A percentile compares a stretch with the other conserved stretches of the same genome.
Conservation (phyloP, 1,140 invertebrate species). For the Ganaspis sp. region DNA sequence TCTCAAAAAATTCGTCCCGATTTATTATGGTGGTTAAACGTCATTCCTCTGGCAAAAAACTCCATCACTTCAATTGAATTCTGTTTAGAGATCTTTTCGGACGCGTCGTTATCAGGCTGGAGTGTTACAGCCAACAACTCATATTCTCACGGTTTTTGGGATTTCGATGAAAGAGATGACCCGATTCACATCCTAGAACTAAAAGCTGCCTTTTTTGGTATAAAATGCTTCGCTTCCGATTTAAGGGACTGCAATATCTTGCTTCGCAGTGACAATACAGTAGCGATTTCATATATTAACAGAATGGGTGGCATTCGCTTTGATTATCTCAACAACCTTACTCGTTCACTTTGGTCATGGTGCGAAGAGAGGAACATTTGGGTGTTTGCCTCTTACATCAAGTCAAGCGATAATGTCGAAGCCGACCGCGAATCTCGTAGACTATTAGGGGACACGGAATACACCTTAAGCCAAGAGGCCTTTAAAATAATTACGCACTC, state of each 20-base stretch:
- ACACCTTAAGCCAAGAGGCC: not conserved
- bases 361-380: not conserved
- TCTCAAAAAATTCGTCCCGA: not conserved
- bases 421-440: not conserved
- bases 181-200: not conserved
- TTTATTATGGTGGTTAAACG: not conserved
- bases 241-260: not conserved
- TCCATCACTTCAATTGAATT: not conserved
- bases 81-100: not conserved
- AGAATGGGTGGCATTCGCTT: not conserved
- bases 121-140: not conserved
- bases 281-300: not conserved
- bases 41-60: not conserved
- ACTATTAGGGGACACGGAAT: not conserved
- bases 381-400: not conserved
- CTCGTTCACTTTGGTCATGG: not conserved
- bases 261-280: not conserved
- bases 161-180: not conserved
- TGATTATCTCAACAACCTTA: not conserved
- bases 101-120: not conserved
- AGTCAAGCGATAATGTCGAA: not conserved
- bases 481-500: not conserved
- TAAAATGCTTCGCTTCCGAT: not conserved
- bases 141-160: not conserved
- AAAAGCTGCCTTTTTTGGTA: not conserved